Base-by-base conservation (phyloP, 1,140 invertebrate species). In the Penaeus chinensis region DNA sequence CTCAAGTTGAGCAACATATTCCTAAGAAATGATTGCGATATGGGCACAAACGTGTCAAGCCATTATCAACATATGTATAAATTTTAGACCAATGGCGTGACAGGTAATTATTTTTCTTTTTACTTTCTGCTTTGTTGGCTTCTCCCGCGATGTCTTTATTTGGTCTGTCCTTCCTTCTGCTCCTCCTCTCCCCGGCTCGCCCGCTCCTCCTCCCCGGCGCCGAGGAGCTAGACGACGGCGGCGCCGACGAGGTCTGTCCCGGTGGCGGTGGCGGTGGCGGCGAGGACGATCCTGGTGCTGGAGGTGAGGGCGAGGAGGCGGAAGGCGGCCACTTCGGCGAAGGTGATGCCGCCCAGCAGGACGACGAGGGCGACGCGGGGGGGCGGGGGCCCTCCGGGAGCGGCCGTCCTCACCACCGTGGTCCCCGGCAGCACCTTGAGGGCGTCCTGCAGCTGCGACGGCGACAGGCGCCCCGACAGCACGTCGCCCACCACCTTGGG, bases 321-420 rank as follows among this genome's bases (percentile, higher is more conserved):
- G 32, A 87, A 76, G 24, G 86, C 86, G 60, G 86, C 86, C 65
- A 87, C 81, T n/a, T 87, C 86, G 24, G 86, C 63, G 22, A 65
- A 87, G 22, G 86, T 87, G 24, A 87, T 7, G 2, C 86, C 86
- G 54, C 86, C 86, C 24, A 87, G 42, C 80, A 87, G 65, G 42
- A 87, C 80, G 71, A 87, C 86, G 37, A 87, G 61, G 22, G 86
- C 86, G 19, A 87, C 86, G 54, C 80, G 79, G 24, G 86, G 86
- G 19, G 32, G 32, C 18, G 24, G 47, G n/a, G 80, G 69, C 11
- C 66, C 82, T 7, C 86, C 86, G 63, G 86, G 37, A 16, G 80
- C n/a, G 10, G 86, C 47, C 47, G 69, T 47, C 22, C 54, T 20
- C 61, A 63, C 77, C 11, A 77, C 62, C 7, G 86, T 82, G 60